Evolutionary conservation across 2,888 invertebrate genomes (phyloP).

Genomic region (Pseudoips prasinana): DNA sequence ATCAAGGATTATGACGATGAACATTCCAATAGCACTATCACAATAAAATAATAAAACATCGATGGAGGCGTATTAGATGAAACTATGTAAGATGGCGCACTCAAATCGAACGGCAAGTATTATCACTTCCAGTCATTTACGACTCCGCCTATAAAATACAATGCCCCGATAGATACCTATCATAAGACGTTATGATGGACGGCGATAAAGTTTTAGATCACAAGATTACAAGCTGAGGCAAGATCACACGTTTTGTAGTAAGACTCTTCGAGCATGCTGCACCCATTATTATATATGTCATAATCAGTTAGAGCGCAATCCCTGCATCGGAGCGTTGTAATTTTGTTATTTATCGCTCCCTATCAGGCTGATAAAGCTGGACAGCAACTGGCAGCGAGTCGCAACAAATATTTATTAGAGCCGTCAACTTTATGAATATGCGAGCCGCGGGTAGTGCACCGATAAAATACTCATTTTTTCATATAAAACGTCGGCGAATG

Average conservation of each 20-base stretch:
- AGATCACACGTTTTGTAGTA: constrained; percentile 15
- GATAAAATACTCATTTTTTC: constrained; percentile 66
- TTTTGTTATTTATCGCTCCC: constrained; percentile 42
- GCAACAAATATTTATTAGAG: constrained; percentile 52
- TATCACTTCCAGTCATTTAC: constrained; percentile 10
- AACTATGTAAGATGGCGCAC: constrained; percentile 20
- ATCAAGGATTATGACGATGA: neutral
- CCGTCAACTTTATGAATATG: constrained; percentile 67
- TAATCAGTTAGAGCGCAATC: constrained; percentile 24
- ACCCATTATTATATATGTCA: constrained; percentile 7
- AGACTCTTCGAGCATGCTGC: neutral
- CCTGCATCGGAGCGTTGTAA: constrained; percentile 21
- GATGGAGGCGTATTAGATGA: constrained; percentile 18
- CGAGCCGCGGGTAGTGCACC: constrained; percentile 46
- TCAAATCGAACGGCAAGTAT: constrained; percentile 13
- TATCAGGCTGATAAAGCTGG: constrained; percentile 36
- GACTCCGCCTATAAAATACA: constrained; percentile 4
- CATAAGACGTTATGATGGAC: constrained; percentile 18
- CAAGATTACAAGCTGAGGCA: constrained; percentile 26
- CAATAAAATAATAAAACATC: constrained; percentile 14
- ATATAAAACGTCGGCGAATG: constrained; percentile 28
- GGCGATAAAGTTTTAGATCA: constrained; percentile 22
- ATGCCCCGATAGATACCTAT: constrained; percentile 9
- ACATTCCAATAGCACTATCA: constrained; percentile 2
- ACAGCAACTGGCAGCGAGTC: constrained; percentile 24